Conservation (phyloP, 2,888 invertebrate genomes). For the Abrostola triplasia region DNA sequence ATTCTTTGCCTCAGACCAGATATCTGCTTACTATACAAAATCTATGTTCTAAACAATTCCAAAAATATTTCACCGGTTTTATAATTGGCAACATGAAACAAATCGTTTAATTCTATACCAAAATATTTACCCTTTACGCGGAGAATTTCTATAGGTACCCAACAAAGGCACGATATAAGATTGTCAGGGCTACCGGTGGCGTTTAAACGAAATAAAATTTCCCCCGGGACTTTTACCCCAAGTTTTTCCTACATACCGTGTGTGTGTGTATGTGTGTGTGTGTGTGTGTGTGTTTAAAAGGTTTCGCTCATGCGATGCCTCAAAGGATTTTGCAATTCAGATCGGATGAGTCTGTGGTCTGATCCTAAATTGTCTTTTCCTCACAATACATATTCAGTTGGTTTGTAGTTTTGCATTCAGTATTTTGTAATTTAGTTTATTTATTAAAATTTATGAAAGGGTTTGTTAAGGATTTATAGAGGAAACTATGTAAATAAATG, state of each 20-base stretch:
- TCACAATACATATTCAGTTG: background rate
- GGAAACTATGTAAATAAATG: too few relatives aligned
- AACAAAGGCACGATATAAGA: slow-evolving; percentile 49
- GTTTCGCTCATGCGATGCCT: slow-evolving; percentile 12
- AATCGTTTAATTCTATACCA: slow-evolving; percentile 22
- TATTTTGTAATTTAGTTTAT: background rate
- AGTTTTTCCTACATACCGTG: slow-evolving; percentile 29
- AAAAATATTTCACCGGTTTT: background rate
- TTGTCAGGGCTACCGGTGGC: slow-evolving; percentile 41
- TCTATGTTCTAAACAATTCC: too few relatives aligned
- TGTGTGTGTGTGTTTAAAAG: slow-evolving; percentile 14
- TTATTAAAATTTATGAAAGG: too few relatives aligned
- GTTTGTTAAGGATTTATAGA: too few relatives aligned
- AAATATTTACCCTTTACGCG: slow-evolving; percentile 34
- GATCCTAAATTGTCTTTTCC: background rate
- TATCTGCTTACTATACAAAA: too few relatives aligned
- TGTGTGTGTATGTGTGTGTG: slow-evolving; percentile 7
- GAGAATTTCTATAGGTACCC: slow-evolving; percentile 22
- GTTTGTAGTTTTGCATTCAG: background rate
- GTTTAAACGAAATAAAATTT: slow-evolving; percentile 61
- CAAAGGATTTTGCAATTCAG: slow-evolving; percentile 18
- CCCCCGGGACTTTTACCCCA: slow-evolving; percentile 46
- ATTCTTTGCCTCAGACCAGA: too few relatives aligned
- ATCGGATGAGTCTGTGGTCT: background rate
- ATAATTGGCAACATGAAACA: background rate